Conservation (phyloP, 2,888 invertebrate genomes). For the Meliscaeva auricollis region DNA sequence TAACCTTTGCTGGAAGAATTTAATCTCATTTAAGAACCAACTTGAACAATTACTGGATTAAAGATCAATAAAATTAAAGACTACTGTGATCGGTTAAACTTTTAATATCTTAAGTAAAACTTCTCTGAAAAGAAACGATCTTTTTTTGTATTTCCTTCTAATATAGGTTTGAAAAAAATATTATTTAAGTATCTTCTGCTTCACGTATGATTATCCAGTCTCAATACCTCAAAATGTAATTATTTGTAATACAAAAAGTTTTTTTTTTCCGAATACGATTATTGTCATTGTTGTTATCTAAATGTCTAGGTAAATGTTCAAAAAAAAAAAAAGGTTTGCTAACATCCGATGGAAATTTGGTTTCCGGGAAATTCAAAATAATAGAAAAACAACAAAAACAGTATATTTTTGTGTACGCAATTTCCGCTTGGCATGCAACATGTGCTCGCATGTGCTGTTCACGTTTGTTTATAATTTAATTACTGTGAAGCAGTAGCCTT, state of each 20-base stretch:
- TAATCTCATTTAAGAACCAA: constrained; percentile 52
- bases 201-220: no score
- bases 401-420: constrained; percentile 38
- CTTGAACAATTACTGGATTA: constrained; percentile 26
- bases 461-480: constrained; percentile 37
- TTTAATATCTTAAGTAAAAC: constrained; percentile 16
- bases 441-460: constrained; percentile 50
- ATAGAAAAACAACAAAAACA: constrained; percentile 37
- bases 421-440: constrained; percentile 67
- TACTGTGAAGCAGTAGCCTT: constrained; percentile 37
- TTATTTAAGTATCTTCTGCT: not conserved
- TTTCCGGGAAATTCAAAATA: constrained; percentile 55
- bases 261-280: constrained; percentile 9
- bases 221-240: not conserved
- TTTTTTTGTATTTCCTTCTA: not conserved
- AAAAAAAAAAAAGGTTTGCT: constrained; percentile 38
- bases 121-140: not conserved
- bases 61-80: not conserved
- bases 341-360: constrained; percentile 38
- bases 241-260: not conserved
- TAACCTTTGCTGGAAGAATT: constrained; percentile 12
- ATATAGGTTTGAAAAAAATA: not conserved
- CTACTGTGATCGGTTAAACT: constrained; percentile 10
- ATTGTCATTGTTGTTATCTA: constrained; percentile 46
- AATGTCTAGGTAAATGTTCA: constrained; percentile 5